phyloP scores from a whole-genome alignment of 2,888 invertebrate genomes.

The Lucinisca nassula region DNA sequence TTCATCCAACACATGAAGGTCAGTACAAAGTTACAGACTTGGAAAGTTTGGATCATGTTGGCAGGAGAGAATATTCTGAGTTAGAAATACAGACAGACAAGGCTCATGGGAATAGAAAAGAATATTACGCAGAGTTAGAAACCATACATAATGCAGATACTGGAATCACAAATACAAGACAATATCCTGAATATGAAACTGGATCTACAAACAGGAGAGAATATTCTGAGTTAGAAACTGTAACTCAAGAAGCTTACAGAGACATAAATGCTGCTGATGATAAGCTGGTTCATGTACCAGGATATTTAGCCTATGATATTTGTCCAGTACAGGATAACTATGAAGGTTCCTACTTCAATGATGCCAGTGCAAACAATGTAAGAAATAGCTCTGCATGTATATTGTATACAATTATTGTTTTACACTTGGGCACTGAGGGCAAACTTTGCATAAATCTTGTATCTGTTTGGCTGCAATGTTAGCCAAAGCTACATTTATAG shows the following conservation, averaged over 20 bases:
- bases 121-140: not conserved
- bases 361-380: not conserved
- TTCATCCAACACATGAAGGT: not conserved
- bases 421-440: no score
- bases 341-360: not conserved
- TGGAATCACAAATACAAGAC: not conserved
- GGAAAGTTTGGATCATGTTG: not conserved
- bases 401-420: no score
- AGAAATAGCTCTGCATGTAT: no score
- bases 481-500: no score
- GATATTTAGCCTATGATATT: not conserved
- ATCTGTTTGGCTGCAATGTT: no score
- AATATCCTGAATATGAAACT: not conserved
- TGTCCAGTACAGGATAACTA: not conserved
- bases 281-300: not conserved
- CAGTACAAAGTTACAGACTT: not conserved
- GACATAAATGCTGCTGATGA: not conserved
- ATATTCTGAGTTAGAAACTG: not conserved
- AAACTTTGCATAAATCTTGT: no score
- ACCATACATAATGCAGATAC: not conserved
- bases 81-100: not conserved
- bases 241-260: not conserved
- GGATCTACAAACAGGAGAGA: not conserved
- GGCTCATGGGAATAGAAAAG: not conserved
- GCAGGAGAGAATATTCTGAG: not conserved